These are phyloP conservation scores for Harmothoe impar DNA, from an alignment of 2,888 invertebrate species.

Conservation along the genomic window DNA sequence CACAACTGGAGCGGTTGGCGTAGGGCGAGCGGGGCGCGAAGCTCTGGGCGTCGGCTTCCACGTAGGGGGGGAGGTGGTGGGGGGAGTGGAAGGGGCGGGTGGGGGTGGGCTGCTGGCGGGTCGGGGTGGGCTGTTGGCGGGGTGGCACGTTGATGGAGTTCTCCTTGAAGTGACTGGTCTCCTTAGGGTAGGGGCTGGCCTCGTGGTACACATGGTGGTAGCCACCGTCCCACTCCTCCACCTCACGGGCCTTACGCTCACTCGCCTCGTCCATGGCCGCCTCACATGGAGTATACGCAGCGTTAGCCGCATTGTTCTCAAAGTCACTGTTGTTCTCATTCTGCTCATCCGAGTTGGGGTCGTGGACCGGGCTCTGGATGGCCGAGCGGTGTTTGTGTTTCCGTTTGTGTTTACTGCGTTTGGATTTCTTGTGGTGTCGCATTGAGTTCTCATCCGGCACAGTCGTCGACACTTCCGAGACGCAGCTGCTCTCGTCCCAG, in stretches of 20 bases:
- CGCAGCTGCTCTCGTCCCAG: constrained; percentile 52
- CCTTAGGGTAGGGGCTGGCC: not conserved
- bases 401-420: constrained; percentile 86
- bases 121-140: too few relatives aligned
- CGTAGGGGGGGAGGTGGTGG: not conserved
- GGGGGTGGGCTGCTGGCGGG: constrained; percentile 18
- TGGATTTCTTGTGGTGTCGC: constrained; percentile 64
- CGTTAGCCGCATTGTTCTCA: constrained; percentile 36
- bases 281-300: not conserved
- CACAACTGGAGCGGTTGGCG: constrained; percentile 59
- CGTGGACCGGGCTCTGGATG: not conserved
- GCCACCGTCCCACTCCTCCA: constrained; percentile 13
- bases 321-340: constrained; percentile 70
- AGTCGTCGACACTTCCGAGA: not conserved
- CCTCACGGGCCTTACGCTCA: constrained; percentile 68
- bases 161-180: constrained; percentile 49
- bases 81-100: constrained; percentile 28
- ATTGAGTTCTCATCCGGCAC: constrained; percentile 2
- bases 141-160: constrained; percentile 56
- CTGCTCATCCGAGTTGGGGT: constrained; percentile 68
- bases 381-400: constrained; percentile 88
- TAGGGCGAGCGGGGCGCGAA: not conserved
- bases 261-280: constrained; percentile 71
- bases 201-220: not conserved
- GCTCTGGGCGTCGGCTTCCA: not conserved